Evolutionary conservation across 35 echinoderm and acorn worm genomes (phyloP), one percentile per base, ranked within the genome.

Genomic region (Apostichopus parvimensis): DNA sequence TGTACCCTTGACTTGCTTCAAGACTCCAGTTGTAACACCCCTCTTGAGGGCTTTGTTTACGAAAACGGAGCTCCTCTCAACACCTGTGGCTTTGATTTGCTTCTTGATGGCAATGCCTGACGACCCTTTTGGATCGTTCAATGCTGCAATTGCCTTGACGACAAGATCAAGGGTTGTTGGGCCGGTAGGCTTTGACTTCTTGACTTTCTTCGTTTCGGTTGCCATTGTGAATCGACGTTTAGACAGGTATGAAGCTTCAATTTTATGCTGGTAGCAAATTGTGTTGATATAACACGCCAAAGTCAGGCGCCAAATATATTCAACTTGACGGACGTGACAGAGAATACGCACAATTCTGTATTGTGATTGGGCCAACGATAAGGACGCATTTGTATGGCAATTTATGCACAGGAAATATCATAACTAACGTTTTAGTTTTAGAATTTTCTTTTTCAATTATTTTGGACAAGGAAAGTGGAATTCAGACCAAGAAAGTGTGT

Each of bases 21-120:
- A 76, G 61, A 90, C 87, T 24, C 71, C 71, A 34, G 61, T 90
- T 0, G 61, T 17, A 45, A 90, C 87, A 73, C 87, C 87, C 20
- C 71, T 90, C 87, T 71, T 90, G 2, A 90, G 25, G 6, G 87
- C 87, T 45, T 45, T 26, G 87, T 90, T 90, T 26, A 90, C 28
- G 22, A 90, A 73, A 17, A 64, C 17, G 14, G 66, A 70, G 22
- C 54, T 90, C 87, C 64, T 90, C 8, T 45, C 87, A 5, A 90
- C 60, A 5, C 54, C 87, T 12, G 23, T 73, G 17, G 62, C 8
- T 71, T 45, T 25, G 20, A 90, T 70, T 20, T 70, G 25, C 20
- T 70, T 53, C 87, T 90, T 90, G 22, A 90, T 90, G 8, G 61
- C 61, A 26, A 64, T 64, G 8, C 20, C 17, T 22, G 87, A 90